Evolutionary conservation across 2,113 vertebrate species (phyloP).

Genomic region (Geococcyx californianus): DNA sequence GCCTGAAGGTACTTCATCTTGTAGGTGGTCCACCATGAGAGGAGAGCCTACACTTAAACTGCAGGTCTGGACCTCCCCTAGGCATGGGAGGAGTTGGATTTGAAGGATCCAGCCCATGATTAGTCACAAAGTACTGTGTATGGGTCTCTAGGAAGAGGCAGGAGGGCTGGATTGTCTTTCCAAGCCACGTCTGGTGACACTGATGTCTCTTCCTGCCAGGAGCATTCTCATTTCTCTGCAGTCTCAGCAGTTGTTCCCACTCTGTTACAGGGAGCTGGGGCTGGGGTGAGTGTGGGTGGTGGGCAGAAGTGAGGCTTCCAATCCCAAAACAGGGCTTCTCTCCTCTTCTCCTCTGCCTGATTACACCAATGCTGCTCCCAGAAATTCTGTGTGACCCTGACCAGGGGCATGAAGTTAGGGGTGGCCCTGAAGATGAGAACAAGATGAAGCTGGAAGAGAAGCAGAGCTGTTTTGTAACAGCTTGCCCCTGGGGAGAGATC

Average conservation of each 20-base stretch:
- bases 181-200: not conserved
- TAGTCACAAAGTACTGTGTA: not conserved
- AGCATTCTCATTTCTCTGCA: not conserved
- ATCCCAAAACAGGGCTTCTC: accelerated
- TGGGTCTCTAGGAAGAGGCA: not conserved
- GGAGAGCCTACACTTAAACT: too few relatives aligned
- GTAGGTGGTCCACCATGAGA: not conserved
- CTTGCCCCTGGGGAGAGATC: not conserved
- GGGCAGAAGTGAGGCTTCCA: not conserved
- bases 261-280: not conserved
- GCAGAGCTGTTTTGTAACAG: conserved; percentile 39
- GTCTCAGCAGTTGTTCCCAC: not conserved
- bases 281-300: too few relatives aligned
- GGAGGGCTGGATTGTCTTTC: not conserved
- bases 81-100: not conserved
- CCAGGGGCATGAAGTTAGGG: not conserved
- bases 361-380: not conserved
- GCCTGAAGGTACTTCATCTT: not conserved
- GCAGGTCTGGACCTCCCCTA: not conserved
- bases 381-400: not conserved
- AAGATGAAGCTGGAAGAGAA: not conserved
- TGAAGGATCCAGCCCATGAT: not conserved
- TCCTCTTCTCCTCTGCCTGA: not conserved
- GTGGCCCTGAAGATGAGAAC: not conserved
- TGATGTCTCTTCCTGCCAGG: not conserved